Evolutionary conservation across 2,888 invertebrate species (phyloP).

Genomic region (Eumacrocentrus americanus): DNA sequence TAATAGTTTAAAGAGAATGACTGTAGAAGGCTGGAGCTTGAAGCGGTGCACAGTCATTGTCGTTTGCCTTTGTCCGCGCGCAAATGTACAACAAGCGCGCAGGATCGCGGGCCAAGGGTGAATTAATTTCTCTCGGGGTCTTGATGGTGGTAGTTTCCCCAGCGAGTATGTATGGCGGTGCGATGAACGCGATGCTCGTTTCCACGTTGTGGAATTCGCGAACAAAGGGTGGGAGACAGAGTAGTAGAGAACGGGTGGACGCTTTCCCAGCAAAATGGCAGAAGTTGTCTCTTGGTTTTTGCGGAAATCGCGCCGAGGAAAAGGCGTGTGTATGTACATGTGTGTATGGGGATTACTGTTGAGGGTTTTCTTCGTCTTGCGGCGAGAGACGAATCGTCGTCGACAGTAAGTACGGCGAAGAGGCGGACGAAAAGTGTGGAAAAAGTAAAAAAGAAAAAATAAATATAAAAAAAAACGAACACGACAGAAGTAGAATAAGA

Average conservation of each 20-base stretch:
- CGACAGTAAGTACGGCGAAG: not conserved
- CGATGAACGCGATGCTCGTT: constrained; percentile 1
- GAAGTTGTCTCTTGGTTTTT: constrained; percentile 36
- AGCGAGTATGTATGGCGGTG: too few species aligned
- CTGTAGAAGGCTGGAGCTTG: too few species aligned
- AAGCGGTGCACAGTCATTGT: not conserved
- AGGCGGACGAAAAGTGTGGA: not conserved
- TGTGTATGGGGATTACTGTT: constrained; percentile 14
- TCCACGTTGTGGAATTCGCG: constrained; percentile 19
- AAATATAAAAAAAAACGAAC: constrained; percentile 12
- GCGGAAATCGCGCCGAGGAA: constrained; percentile 31
- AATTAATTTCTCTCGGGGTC: constrained; percentile 28
- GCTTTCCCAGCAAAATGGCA: constrained; percentile 25
- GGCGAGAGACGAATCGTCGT: constrained; percentile 30
- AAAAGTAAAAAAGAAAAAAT: not conserved
- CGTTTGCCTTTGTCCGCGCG: constrained; percentile 16
- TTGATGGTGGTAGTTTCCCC: constrained; percentile 21
- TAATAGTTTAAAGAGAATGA: too few species aligned
- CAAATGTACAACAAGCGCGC: constrained; percentile 24
- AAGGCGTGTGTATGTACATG: constrained; percentile 4
- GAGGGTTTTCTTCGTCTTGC: constrained; percentile 29
- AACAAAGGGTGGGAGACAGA: constrained; percentile 20
- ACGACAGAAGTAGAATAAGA: constrained; percentile 16
- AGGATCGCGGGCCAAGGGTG: constrained; percentile 4
- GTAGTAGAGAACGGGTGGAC: constrained; percentile 12